A percentile compares a stretch with the other conserved stretches of the same genome.
Conservation (phyloP, 2,113 vertebrate genomes). For the Lycaon pictus region DNA sequence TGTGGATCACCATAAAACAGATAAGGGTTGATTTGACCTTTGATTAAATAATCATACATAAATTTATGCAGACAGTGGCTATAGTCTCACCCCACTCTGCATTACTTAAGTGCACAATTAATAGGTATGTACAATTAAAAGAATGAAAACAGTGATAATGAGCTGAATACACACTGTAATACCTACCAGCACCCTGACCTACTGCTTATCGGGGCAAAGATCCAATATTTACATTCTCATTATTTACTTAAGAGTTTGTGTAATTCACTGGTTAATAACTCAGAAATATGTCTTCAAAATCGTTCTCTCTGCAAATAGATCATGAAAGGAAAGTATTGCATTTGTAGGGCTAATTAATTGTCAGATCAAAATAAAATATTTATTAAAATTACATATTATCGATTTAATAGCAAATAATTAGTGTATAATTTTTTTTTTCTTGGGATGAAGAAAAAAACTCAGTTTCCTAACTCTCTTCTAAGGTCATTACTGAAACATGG, state of each 20-base stretch:
- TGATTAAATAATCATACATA: constrained; percentile 31
- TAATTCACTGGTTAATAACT: constrained; percentile 68
- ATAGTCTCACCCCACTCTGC: background rate
- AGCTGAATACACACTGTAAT: background rate
- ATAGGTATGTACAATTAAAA: constrained; percentile 47
- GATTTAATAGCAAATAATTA: constrained; percentile 69
- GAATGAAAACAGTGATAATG: constrained; percentile 58
- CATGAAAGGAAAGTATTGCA: constrained; percentile 33
- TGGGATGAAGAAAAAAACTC: constrained; percentile 63
- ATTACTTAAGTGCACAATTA: constrained; percentile 14
- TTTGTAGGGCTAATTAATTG: constrained; percentile 55
- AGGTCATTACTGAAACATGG: constrained; percentile 30
- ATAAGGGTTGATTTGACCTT: constrained; percentile 4
- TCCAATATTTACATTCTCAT: constrained; percentile 72
- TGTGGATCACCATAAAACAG: background rate
- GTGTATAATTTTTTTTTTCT: constrained; percentile 30
- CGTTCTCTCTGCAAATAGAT: constrained; percentile 45
- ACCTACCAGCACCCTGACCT: background rate
- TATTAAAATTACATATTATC: constrained; percentile 67
- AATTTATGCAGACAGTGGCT: constrained; percentile 32
- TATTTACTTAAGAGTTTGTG: constrained; percentile 68
- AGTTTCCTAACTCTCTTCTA: constrained; percentile 52
- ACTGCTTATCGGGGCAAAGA: constrained; percentile 42
- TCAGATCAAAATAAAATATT: constrained; percentile 68
- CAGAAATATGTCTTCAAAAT: constrained; percentile 66